Base-by-base conservation (phyloP, 1,140 invertebrate species). In the Cydia fagiglandana region DNA sequence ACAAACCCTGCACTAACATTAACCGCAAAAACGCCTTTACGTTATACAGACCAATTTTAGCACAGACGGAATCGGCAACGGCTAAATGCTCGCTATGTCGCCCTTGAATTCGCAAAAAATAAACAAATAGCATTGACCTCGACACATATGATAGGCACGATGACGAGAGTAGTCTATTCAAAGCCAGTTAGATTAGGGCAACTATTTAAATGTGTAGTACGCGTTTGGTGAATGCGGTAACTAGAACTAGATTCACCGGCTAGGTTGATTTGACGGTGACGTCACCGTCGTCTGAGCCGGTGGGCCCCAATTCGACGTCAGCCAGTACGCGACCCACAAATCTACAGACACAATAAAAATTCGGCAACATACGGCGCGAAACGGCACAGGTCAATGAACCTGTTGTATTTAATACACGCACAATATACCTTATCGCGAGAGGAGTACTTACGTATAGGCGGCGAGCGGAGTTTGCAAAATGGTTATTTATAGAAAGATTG, bases 331-430 rank as follows among this genome's bases (percentile, higher is more conserved):
- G 91, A 92, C 91, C 91, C 84, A 91, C 88, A 92, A 91, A 91
- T 89, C 89, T 92, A 92, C 89, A 91, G 89, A 91, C 89, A 92
- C 91, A 92, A 91, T 91, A 89, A 90, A 73, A 68, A 89, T 91
- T 91, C 89, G 86, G 80, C 87, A 89, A 87, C 86, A 87, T 89
- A 86, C 88, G 87, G 83, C 83, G 88, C 86, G 88, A 91, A 91
- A 85, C 87, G 83, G 80, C 84, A 82, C 83, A 84, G 91, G 86
- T 91, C 91, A 90, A 88, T 83, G 91, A 91, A 91, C 91, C 66
- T 90, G 85, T 88, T 91, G 90, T 91, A 88, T 92, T 91, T 91
- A 86, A 91, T 90, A 91, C 91, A 91, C 91, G 86, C 86, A 91
- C 84, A 91, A 90, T 87, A 86, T 91, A 90, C 88, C 86, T 91